Evolutionary conservation across 2,888 invertebrate genomes (phyloP), one percentile per base, ranked within the genome.

Genomic region (Disparrhopalites patrizii): DNA sequence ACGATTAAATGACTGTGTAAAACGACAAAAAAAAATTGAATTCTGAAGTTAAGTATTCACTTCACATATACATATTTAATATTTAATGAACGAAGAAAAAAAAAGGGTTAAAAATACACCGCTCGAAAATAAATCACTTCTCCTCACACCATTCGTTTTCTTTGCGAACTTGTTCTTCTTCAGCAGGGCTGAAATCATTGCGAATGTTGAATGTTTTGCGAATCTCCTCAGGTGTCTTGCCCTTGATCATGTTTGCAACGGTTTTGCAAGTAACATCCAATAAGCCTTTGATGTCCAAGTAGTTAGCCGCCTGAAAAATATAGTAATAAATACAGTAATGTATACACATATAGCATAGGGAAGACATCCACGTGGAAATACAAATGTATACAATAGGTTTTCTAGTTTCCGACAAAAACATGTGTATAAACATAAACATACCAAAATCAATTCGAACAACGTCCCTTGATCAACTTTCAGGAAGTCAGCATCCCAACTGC

Each of bases 401-500:
- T n/a, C n/a, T n/a, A n/a, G n/a, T n/a, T n/a, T n/a, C n/a, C n/a
- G n/a, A n/a, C n/a, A n/a, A n/a, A n/a, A n/a, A n/a, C n/a, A n/a
- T n/a, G n/a, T n/a, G n/a, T n/a, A n/a, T n/a, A n/a, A n/a, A n/a
- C n/a, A n/a, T n/a, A n/a, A n/a, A 47, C 47, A 23, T 77, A 83
- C 82, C 78, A 98, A 81, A 77, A 98, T 97, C 47, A 98, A 82
- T 81, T 97, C 97, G 79, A 96, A 97, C 15, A 98, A 82, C 1
- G 96, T 97, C 67, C 93, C 95, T 79, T 97, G 96, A 79, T 97
- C 96, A 33, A 98, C 97, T 84, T 99, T 99, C 8, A 99, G 82
- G 78, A 99, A 99, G 79, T 99, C 98, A 0, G 95, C 93, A 82
- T 99, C 99, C 99, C 99, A 99, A 0, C 94, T 93, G 27, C 93